Conservation (phyloP, 2,113 vertebrate genomes). For the Vombatus ursinus region DNA sequence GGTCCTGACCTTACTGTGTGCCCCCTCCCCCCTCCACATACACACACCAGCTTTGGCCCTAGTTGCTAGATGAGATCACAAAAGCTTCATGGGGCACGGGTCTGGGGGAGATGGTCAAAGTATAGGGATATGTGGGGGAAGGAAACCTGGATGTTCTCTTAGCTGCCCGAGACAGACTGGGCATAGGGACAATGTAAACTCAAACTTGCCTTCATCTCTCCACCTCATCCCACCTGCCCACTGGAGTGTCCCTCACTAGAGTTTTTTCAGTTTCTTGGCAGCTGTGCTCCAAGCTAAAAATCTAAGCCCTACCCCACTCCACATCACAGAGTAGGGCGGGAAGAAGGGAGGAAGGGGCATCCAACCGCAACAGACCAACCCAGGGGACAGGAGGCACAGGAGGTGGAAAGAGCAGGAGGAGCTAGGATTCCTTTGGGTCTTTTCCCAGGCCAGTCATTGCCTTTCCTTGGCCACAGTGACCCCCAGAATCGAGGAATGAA, state of each 20-base stretch:
- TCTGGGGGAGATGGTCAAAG: not conserved
- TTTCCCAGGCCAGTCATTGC: slow-evolving; percentile 17
- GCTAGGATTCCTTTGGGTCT: slow-evolving; percentile 53
- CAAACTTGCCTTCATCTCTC: slow-evolving; percentile 38
- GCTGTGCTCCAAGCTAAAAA: slow-evolving; percentile 6
- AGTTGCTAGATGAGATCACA: slow-evolving; percentile 63
- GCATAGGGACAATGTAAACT: not conserved
- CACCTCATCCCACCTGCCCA: not conserved
- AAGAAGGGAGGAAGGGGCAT: slow-evolving; percentile 55
- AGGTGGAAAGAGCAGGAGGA: slow-evolving; percentile 16
- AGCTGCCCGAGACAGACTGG: not conserved
- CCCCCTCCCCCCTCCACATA: not conserved
- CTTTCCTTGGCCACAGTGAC: not conserved
- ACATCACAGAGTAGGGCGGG: slow-evolving; percentile 46
- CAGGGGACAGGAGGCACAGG: not conserved
- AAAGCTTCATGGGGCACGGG: not conserved
- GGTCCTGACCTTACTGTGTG: slow-evolving; percentile 64
- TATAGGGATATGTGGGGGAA: not conserved
- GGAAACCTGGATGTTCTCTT: not conserved
- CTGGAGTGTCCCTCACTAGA: slow-evolving; percentile 28
- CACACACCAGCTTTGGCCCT: slow-evolving; percentile 7
- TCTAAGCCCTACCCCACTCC: slow-evolving; percentile 38
- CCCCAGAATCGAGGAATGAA: not conserved
- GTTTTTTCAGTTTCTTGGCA: slow-evolving; percentile 66
- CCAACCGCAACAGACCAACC: slow-evolving; percentile 41